Evolutionary conservation across 2,113 vertebrate species (phyloP).

Genomic region (Rana temporaria): DNA sequence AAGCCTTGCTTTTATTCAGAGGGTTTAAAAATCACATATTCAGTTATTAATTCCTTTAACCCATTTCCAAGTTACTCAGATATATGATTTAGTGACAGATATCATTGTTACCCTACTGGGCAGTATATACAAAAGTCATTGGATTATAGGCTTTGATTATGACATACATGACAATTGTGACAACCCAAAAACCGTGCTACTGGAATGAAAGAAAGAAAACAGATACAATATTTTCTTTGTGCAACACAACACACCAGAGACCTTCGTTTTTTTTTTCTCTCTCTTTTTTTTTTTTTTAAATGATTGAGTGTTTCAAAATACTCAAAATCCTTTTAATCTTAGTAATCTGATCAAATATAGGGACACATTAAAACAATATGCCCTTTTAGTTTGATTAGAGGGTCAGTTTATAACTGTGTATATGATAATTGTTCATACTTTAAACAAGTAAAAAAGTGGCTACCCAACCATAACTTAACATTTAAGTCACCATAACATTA

Average conservation of each 20-base stretch:
- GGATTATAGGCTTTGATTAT: too few relatives aligned
- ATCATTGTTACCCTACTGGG: too few relatives aligned
- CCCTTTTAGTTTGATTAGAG: not conserved
- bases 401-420: slow-evolving; percentile 13
- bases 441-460: slow-evolving; percentile 66
- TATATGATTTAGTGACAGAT: too few relatives aligned
- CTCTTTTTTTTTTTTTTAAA: slow-evolving; percentile 12
- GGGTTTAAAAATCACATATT: not conserved
- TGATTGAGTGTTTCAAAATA: not conserved
- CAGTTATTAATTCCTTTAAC: not conserved
- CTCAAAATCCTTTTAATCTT: slow-evolving; percentile 19
- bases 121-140: too few relatives aligned
- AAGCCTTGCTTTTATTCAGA: not conserved
- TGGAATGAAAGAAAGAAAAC: not conserved
- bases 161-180: not conserved
- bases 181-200: not conserved
- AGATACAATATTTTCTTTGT: not conserved
- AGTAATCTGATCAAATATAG: not conserved
- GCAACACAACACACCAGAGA: not conserved
- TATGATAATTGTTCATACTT: slow-evolving; percentile 45
- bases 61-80: too few relatives aligned
- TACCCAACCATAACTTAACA: slow-evolving; percentile 68
- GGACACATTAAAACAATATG: not conserved
- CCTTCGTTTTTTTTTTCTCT: not conserved
- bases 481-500: slow-evolving; percentile 71